phyloP scores from a whole-genome alignment of 2,888 invertebrate species.

The Asteroscopus sphinx region DNA sequence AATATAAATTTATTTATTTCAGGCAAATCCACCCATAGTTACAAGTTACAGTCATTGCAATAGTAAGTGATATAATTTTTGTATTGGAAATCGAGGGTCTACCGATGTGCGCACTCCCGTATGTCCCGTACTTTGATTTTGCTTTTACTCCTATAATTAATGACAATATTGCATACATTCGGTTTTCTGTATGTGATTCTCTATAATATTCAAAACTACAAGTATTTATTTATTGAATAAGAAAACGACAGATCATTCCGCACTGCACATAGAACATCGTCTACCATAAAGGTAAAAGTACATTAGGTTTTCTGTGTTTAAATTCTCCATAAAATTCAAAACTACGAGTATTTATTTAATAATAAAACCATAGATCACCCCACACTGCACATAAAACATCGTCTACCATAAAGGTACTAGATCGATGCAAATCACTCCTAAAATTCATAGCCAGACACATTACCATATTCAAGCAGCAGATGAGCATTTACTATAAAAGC shows the following conservation, averaged over 20 bases:
- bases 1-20: no score
- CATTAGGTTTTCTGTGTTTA: no score
- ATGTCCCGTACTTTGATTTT: no score
- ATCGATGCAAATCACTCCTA: slow-evolving; percentile 33
- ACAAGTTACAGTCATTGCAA: no score
- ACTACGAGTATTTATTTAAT: background rate
- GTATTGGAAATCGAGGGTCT: no score
- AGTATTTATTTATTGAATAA: background rate
- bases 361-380: background rate
- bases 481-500: slow-evolving; percentile 57
- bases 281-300: slow-evolving; percentile 29
- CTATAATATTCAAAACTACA: no score
- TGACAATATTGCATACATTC: no score
- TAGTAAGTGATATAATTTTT: no score
- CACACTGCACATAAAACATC: background rate
- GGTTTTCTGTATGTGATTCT: no score
- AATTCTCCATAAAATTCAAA: slow-evolving; percentile 1
- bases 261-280: slow-evolving; percentile 1
- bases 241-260: background rate
- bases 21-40: no score
- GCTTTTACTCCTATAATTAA: no score
- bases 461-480: slow-evolving; percentile 49
- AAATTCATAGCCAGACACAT: slow-evolving; percentile 64
- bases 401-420: slow-evolving; percentile 26
- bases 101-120: no score